Conservation (phyloP, 2,113 vertebrate species). For the Rynchops niger region DNA sequence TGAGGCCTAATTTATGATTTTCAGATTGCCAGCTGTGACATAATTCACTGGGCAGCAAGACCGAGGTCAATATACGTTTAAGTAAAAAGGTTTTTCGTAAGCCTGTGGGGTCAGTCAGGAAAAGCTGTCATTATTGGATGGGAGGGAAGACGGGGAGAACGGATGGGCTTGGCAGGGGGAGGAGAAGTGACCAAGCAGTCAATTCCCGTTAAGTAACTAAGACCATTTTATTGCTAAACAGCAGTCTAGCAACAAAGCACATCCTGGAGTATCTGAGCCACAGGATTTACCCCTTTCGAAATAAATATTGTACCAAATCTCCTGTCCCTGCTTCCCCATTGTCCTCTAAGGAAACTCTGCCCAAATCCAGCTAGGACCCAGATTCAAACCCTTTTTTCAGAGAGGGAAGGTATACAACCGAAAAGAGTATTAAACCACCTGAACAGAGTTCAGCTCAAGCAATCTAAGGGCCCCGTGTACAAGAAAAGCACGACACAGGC, state of each 20-base stretch:
- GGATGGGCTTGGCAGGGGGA: not conserved
- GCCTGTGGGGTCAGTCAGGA: slow-evolving; percentile 67
- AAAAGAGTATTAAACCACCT: not conserved
- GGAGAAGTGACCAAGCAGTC: not conserved
- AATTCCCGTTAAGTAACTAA: slow-evolving; percentile 58
- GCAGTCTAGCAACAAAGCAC: not conserved
- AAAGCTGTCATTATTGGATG: slow-evolving; percentile 35
- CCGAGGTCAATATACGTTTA: slow-evolving; percentile 78
- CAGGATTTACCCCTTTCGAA: not conserved
- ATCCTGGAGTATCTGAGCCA: not conserved
- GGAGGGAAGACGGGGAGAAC: not conserved
- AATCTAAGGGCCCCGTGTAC: not conserved
- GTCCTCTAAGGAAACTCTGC: not conserved
- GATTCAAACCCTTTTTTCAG: not conserved
- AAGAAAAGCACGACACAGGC: not conserved
- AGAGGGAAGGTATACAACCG: not conserved
- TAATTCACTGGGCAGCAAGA: slow-evolving; percentile 72
- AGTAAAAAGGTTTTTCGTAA: slow-evolving; percentile 76
- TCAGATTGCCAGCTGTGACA: slow-evolving; percentile 64
- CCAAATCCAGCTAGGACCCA: not conserved
- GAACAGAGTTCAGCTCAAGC: not conserved
- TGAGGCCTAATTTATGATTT: slow-evolving; percentile 67
- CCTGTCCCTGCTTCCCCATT: not conserved
- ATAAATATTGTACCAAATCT: not conserved
- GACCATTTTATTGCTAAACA: slow-evolving; percentile 37